These are phyloP conservation scores for Cephalopterus ornatus DNA, from an alignment of 2,113 vertebrate genomes.

Conservation along the genomic window DNA sequence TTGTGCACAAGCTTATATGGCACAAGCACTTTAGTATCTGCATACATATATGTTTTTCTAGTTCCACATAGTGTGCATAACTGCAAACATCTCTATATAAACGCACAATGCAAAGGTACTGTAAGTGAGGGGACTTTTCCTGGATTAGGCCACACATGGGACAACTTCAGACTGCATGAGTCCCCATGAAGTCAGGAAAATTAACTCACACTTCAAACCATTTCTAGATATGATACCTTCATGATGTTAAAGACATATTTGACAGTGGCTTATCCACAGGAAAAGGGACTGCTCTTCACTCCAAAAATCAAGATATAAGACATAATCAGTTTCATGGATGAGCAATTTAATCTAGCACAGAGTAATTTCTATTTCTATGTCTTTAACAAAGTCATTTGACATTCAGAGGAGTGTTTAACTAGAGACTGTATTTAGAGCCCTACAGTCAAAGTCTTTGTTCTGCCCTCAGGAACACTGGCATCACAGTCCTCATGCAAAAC, in stretches of 20 bases:
- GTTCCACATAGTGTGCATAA: fast-evolving
- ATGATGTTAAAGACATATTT: not conserved
- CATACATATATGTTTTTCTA: not conserved
- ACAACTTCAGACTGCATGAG: not conserved
- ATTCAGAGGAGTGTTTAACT: not conserved
- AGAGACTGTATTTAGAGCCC: not conserved
- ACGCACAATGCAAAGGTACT: not conserved
- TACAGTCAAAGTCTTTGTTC: not conserved
- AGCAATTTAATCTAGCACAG: not conserved
- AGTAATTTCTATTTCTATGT: not conserved
- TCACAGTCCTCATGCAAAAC: not conserved
- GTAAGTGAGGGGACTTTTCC: fast-evolving
- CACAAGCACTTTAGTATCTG: not conserved
- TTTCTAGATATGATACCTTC: not conserved
- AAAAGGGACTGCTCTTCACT: not conserved
- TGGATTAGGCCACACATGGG: not conserved
- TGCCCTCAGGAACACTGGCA: not conserved
- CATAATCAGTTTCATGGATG: not conserved
- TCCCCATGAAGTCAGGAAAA: not conserved
- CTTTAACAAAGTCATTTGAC: not conserved
- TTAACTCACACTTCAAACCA: not conserved
- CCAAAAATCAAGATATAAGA: not conserved
- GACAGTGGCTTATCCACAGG: not conserved
- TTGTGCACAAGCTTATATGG: not conserved
- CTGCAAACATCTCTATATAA: not conserved